Evolutionary conservation across 2,888 invertebrate species (phyloP), one percentile per base, ranked within the genome.

Genomic region (Melangyna quadrimaculata): DNA sequence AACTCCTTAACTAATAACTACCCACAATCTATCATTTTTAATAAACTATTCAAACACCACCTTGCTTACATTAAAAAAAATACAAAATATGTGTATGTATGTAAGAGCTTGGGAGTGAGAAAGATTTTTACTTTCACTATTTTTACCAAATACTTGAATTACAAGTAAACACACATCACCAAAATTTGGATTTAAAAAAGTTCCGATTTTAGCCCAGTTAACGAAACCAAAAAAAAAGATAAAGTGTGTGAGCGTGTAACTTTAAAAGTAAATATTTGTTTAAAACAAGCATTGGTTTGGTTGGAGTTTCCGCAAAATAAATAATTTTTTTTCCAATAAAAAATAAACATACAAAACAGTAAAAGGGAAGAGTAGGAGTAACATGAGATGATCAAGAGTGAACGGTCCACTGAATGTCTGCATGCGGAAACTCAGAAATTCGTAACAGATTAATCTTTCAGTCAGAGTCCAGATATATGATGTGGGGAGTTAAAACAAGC

Each of bases 391-490:
- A 59, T 59, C n/a, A n/a, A 37, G 22, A 37, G 35, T 29, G 14
- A 19, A 37, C 48, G 83, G 78, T 78, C 78, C 83, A 74, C 45
- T 78, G 69, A 48, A 51, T 67, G 40, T 70, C 55, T 79, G 51
- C 78, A 83, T 79, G 74, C 74, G 83, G 74, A 79, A 83, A 74
- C 63, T 74, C 55, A 70, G n/a, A n/a, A 71, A 70, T 65, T 70
- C 74, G 74, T 83, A 70, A 70, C 79, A 74, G 83, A 74, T 74
- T 78, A 65, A 73, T 74, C 69, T 70, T 70, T 74, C 51, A 74
- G 51, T 40, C 74, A 65, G 35, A 61, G 55, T 74, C 83, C 69
- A 79, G 40, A 40, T 27, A 14, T 48, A 14, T 19, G 27, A 29
- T 57, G 59, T 35, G 35, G 35, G 7, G 27, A 65, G 32, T 32